Conservation (phyloP, 2,113 vertebrate species). For the Plectropomus leopardus region DNA sequence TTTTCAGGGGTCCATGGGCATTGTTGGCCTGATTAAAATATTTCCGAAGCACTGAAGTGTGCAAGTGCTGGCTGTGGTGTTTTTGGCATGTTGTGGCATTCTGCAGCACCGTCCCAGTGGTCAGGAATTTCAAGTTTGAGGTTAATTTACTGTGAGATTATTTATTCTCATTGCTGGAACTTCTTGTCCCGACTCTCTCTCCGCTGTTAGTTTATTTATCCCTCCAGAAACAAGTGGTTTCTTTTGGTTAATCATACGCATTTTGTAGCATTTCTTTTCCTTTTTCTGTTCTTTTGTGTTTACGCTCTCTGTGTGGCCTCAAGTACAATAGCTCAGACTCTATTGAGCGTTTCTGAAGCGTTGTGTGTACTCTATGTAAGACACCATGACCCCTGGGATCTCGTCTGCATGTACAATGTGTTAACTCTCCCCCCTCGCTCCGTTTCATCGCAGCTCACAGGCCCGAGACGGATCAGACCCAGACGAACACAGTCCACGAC, state of each 20-base stretch:
- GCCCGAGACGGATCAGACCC: constrained; percentile 50
- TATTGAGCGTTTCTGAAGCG: constrained; percentile 1
- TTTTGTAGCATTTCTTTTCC: neutral
- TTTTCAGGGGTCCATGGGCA: constrained; percentile 66
- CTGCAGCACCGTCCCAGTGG: constrained; percentile 9
- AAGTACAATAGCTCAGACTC: constrained; percentile 13
- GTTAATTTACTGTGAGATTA: neutral
- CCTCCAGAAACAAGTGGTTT: neutral
- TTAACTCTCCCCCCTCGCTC: neutral
- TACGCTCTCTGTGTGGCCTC: neutral
- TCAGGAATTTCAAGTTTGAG: constrained; percentile 47
- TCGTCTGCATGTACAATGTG: constrained; percentile 6
- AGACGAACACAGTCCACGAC: constrained; percentile 63
- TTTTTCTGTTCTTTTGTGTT: neutral
- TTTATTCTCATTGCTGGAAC: neutral
- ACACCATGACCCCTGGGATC: constrained; percentile 1
- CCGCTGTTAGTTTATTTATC: neutral
- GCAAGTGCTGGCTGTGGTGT: constrained; percentile 41
- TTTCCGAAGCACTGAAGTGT: constrained; percentile 74
- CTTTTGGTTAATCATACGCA: neutral
- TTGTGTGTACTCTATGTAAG: constrained; percentile 1
- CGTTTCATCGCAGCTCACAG: constrained; percentile 44
- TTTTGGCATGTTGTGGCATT: constrained; percentile 47
- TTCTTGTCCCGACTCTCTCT: neutral
- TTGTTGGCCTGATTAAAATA: constrained; percentile 81